Base-by-base conservation (phyloP, 2,113 vertebrate genomes). In the Buteo buteo region DNA sequence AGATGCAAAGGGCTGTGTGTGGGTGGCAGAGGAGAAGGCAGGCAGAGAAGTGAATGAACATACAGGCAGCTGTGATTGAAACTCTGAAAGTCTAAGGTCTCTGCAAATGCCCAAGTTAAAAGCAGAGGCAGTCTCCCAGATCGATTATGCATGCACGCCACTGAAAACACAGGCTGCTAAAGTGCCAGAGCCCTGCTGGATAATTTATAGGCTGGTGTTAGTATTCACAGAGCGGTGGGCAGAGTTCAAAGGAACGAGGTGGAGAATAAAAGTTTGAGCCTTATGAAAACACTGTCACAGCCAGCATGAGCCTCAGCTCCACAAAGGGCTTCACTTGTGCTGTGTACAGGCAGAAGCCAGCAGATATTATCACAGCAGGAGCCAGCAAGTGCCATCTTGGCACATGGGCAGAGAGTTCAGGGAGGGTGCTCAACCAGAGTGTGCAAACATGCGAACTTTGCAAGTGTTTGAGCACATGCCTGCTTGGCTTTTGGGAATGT, bases 151-250 rank as follows among this genome's bases (percentile, higher is more conserved):
- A 98, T 94, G 90, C 94, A 59, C 6, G 62, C 95, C 96, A 96
- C 97, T 93, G 93, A 97, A 97, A 73, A 73, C 94, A 95, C 84
- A 93, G 95, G 80, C 97, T 25, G 57, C 97, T 98, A 52, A 49
- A 96, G 94, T 88, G 87, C 97, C 86, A 97, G 47, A 96, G 96
- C 87, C 87, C 95, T 89, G 62, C 89, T 98, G 94, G 98, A 98
- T 98, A 98, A 98, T 97, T 98, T 97, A 98, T 98, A 90, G 94
- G 78, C 96, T 95, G 90, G 91, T 54, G 21, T 74, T 97, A 97
- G 96, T 90, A 98, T 96, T 97, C 97, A 97, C 82, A 93, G 92
- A 96, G 70, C n/a, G 3, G 38, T 90, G 90, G 96, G 74, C 96
- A 97, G 88, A 97, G 97, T 97, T 98, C 96, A 98, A 95, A 98